These are phyloP conservation scores for Habropoda laboriosa DNA, from an alignment of 1,140 invertebrate species.

Conservation along the genomic window DNA sequence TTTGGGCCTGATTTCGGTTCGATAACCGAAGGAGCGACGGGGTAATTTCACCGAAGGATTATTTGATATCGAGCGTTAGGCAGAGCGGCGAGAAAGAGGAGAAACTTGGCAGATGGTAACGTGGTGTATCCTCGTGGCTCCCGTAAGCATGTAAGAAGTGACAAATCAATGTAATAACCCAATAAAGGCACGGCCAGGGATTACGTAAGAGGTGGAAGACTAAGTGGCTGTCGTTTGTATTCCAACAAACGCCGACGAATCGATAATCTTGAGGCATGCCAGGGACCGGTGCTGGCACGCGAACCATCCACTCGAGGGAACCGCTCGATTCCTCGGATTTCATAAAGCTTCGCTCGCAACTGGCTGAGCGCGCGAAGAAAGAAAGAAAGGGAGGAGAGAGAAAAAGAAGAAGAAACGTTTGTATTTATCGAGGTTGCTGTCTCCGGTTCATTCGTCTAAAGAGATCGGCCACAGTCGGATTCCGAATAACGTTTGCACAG, in stretches of 20 bases:
- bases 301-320: conserved; percentile 1
- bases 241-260: conserved; percentile 32
- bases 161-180: conserved; percentile 50
- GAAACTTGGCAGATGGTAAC: conserved; percentile 20
- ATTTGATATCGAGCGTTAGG: not conserved
- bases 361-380: not conserved
- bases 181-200: conserved; percentile 27
- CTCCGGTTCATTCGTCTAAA: conserved; percentile 1
- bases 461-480: not conserved
- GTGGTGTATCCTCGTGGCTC: not conserved
- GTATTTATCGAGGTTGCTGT: conserved; percentile 50
- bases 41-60: not conserved
- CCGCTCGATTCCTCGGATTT: conserved; percentile 26
- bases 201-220: conserved; percentile 38
- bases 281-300: conserved; percentile 24
- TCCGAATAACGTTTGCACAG: conserved; percentile 27
- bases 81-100: not conserved
- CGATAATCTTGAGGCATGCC: conserved; percentile 35
- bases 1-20: not conserved
- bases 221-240: conserved; percentile 38
- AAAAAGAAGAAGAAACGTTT: conserved; percentile 32
- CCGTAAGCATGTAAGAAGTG: conserved; percentile 29
- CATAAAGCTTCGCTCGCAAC: conserved; percentile 19
- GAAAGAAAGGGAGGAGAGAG: too few species aligned
- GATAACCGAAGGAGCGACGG: too few species aligned